phyloP scores from a whole-genome alignment of 2,797 vertebrate genomes.

The Eidolon dupreanum region DNA sequence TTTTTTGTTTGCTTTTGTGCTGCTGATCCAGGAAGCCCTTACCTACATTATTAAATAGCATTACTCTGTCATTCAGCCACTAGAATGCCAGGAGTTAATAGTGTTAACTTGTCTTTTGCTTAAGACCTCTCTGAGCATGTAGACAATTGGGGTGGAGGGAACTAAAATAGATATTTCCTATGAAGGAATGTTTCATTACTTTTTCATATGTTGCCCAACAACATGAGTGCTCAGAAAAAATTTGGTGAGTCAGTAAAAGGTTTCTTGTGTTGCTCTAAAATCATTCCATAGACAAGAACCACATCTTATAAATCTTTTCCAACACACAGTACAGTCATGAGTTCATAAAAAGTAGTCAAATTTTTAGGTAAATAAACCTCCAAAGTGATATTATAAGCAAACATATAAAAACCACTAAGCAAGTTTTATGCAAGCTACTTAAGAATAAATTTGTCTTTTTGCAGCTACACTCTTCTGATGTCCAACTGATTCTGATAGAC shows the following conservation, averaged over 20 bases:
- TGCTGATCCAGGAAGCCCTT: not conserved
- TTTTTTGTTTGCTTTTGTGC: not conserved
- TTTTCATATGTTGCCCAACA: not conserved
- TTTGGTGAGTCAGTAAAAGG: not conserved
- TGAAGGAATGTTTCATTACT: not conserved
- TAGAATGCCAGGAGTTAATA: not conserved
- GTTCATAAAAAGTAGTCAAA: not conserved
- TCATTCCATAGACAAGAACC: not conserved
- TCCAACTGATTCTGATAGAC: not conserved
- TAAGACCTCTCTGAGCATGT: not conserved
- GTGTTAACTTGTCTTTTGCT: not conserved
- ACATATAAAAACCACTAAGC: constrained; percentile 15
- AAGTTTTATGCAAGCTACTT: not conserved
- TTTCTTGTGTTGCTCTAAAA: not conserved
- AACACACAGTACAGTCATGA: not conserved
- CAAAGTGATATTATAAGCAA: not conserved
- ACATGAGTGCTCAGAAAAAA: not conserved
- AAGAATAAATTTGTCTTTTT: constrained; percentile 17
- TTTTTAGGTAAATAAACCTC: constrained; percentile 7
- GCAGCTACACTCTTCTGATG: not conserved
- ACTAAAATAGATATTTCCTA: not conserved
- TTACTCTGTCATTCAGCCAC: not conserved
- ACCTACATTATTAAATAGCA: not conserved
- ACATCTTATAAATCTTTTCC: not conserved
- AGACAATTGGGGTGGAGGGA: not conserved